Conservation (phyloP, 1,140 invertebrate genomes). For the Bradynema listronoti region DNA sequence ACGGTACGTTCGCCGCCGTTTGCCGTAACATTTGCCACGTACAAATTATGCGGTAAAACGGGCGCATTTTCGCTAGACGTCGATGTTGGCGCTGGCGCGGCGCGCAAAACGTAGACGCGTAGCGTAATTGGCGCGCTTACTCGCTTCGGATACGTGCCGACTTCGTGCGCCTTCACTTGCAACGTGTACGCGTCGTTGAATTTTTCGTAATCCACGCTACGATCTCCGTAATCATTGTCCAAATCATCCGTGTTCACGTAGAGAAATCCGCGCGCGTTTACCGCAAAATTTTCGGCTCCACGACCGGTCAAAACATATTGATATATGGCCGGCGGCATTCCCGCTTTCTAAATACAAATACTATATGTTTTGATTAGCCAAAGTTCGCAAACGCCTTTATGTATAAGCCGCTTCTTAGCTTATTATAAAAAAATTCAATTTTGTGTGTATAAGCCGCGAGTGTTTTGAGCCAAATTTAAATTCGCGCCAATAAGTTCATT, state of each 20-base stretch:
- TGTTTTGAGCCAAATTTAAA: not conserved
- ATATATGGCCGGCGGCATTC: slow-evolving; percentile 56
- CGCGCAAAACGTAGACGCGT: slow-evolving; percentile 50
- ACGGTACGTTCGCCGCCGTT: slow-evolving; percentile 11
- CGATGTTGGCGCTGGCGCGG: not conserved
- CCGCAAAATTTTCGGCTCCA: slow-evolving; percentile 55
- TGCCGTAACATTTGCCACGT: slow-evolving; percentile 53
- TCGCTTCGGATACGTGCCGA: slow-evolving; percentile 49
- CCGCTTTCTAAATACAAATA: slow-evolving; percentile 37
- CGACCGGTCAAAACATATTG: slow-evolving; percentile 50
- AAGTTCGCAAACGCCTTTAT: not conserved
- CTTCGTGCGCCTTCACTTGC: slow-evolving; percentile 49
- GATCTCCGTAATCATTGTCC: slow-evolving; percentile 37
- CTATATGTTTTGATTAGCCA: not conserved
- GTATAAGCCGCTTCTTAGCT: not conserved
- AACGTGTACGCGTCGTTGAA: not conserved
- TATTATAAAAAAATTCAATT: no score
- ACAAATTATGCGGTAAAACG: slow-evolving; percentile 43
- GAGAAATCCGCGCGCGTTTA: slow-evolving; percentile 53
- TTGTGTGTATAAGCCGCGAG: no score
- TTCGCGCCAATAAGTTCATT: not conserved
- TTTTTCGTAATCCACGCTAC: slow-evolving; percentile 1
- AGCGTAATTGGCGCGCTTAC: slow-evolving; percentile 48
- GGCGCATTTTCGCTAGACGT: slow-evolving; percentile 43
- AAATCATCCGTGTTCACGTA: slow-evolving; percentile 49